Base-by-base conservation (phyloP, 1,140 invertebrate genomes). In the Solenopsis fugax region DNA sequence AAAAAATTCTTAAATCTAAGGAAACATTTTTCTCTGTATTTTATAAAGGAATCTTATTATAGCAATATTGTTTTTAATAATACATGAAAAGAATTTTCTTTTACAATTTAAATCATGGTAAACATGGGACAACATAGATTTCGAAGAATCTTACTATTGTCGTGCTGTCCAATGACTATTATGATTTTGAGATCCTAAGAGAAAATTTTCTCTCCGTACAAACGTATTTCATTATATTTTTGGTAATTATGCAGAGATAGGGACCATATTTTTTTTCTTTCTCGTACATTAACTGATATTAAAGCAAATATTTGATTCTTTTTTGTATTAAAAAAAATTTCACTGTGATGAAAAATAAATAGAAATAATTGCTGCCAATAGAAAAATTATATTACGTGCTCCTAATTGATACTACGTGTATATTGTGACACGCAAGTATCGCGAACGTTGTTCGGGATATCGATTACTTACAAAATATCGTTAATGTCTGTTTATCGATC, bases 401-500 rank as follows among this genome's bases (percentile, higher is more conserved):
- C n/a, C 13, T 58, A 76, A 60, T 60, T 76, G 13, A 73, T 52
- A 45, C 18, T n/a, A n/a, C 13, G 12, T 13, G 10, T 4, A 24
- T n/a, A 12, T 9, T 41, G 73, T 13, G 13, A 41, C n/a, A 24
- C 0, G 6, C 24, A 29, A 34, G 24, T 34, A 34, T 16, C 21
- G 5, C 16, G 34, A 58, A 41, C n/a, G 41, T 45, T 48, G 18
- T 48, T 18, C 16, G 10, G n/a, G 37, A 10, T 21, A 21, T 50
- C 29, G 48, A 80, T 67, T 34, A 64, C 21, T 41, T 24, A 54
- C 13, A 56, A 69, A 69, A 81, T 13, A 21, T 76, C 45, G 2
- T 21, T 64, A 34, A 84, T 84, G 37, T 50, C 56, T 37, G 50
- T 18, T 12, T 18, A 54, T 76, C 56, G 21, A 76, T 62, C 56